Base-by-base conservation (phyloP, 2,797 vertebrate species). In the Anguilla anguilla region DNA sequence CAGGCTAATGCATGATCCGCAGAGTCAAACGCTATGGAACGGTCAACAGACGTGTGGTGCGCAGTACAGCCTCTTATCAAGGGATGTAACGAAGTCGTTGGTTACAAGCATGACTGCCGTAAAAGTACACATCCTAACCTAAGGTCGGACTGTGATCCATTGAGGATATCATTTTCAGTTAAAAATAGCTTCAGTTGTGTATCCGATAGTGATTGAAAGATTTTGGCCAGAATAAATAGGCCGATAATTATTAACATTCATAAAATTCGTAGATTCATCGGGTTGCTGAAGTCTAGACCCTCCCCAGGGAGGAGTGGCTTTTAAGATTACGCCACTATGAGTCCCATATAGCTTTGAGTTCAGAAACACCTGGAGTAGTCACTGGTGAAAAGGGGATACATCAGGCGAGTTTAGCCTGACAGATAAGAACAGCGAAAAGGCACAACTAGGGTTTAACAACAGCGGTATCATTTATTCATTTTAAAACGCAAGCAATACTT, bases 291-390 rank as follows among this genome's bases (percentile, higher is more conserved):
- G 46, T 46, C 46, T 49, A 51, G 46, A 22, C 25, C 46, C 79
- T 22, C 79, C 43, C 79, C 43, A 49, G 43, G 46, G 22, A 82
- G 79, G 79, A 82, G 79, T 82, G 79, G 79, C 10, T 51, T 46
- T 46, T 82, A 51, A 49, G 28, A 51, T 51, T 25, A n/a, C 79
- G n/a, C 46, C 43, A 6, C 22, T 82, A 79, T 46, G 35, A 19
- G 74, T 39, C 39, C 6, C 1, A 3, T 79, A 51, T 25, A 82
- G 39, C 39, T 81, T 43, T 81, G 15, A 81, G 11, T n/a, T 51
- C 79, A 82, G 79, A 82, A 82, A 51, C 79, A 82, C 79, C 79
- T 82, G 15, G 43, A 11, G 5, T 25, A 22, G 31, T 46, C 46
- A 25, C 19, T 22, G 25, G 79, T 25, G 43, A 82, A 51, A 82